Conservation (phyloP, 2,113 vertebrate genomes). For the Microtus ochrogaster region DNA sequence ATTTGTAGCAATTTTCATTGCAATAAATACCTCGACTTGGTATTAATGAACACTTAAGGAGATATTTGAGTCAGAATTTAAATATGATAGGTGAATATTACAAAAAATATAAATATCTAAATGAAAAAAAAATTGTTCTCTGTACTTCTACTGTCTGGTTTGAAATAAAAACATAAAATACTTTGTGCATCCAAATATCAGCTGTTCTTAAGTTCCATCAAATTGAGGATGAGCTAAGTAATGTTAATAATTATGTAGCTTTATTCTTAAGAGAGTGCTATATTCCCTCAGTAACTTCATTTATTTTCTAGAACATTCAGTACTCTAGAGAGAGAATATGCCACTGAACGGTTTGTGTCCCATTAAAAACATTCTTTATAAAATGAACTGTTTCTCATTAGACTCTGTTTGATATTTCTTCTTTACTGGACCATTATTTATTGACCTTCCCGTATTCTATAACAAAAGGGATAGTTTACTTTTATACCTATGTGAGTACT, state of each 20-base stretch:
- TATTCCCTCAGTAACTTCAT: background rate
- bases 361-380: conserved; percentile 54
- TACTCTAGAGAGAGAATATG: conserved; percentile 5
- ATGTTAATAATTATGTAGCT: background rate
- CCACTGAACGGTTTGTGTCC: background rate
- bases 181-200: background rate
- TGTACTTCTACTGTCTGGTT: background rate
- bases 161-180: background rate
- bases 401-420: conserved; percentile 40
- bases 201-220: background rate
- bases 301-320: conserved; percentile 20
- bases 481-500: background rate
- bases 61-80: background rate
- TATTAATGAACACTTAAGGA: conserved; percentile 22
- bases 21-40: background rate
- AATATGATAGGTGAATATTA: conserved; percentile 15
- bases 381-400: conserved; percentile 51
- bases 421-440: conserved; percentile 13
- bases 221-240: conserved; percentile 38
- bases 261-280: background rate
- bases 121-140: background rate
- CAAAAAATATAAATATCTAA: background rate
- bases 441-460: conserved; percentile 6
- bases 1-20: background rate
- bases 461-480: conserved; percentile 41